Base-by-base conservation (phyloP, 2,888 invertebrate genomes). In the Eubasilissa splendida region DNA sequence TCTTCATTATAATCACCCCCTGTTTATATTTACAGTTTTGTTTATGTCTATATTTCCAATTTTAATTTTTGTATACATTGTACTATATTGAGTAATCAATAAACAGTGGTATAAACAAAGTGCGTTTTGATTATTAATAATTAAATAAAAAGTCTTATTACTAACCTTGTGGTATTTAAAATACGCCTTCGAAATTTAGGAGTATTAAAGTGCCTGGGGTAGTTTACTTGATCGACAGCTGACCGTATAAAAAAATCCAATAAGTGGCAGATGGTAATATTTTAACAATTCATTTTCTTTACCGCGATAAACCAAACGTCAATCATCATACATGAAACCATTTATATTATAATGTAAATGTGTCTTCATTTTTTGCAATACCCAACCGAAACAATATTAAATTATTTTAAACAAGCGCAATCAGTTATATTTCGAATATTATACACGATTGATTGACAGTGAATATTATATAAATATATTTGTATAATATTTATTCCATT, bases 261-360 rank as follows among this genome's bases (percentile, higher is more conserved):
- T 50, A 66, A n/a, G n/a, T 42, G n/a, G 11, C 66, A 42, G 66
- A 66, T 66, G 66, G 31, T 66, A 66, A 50, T 66, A 50, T 66
- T 66, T 66, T 66, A n/a, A 66, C 66, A 66, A 66, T 66, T 66
- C 42, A 42, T 66, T 66, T 66, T 66, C 66, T 66, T 66, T 33
- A 42, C 66, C 66, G 9, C 50, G 33, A 63, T 31, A 63, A n/a
- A 50, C 12, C 66, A 42, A 3, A 66, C 66, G 66, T 66, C 66
- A 66, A 66, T 66, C 66, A 66, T 66, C 33, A 31, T 63, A 63
- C 22, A 63, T 63, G 60, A 22, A 63, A 22, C 60, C 60, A 31
- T 63, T 63, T 63, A 63, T 63, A 31, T 31, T 11, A 31, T 63
- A 31, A 63, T 63, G 31, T 11, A 31, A 63, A 63, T 3, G 11